Evolutionary conservation across 2,113 vertebrate species (phyloP).

Genomic region (Cheirogaleus medius): DNA sequence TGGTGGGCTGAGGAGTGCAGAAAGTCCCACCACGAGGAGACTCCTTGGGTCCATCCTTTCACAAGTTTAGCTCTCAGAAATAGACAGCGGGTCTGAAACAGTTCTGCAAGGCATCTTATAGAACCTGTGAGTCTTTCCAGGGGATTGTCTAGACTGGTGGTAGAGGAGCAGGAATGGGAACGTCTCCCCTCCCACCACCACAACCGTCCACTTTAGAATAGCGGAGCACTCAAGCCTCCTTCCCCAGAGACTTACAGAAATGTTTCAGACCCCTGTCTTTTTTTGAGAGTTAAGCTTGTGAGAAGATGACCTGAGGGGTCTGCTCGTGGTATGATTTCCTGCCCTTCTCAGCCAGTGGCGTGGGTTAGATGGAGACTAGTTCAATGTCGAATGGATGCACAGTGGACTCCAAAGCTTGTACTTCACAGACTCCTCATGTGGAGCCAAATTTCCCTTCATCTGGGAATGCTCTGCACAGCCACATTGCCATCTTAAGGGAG

Average conservation of each 20-base stretch:
- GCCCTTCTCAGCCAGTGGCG: neutral
- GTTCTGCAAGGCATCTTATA: neutral
- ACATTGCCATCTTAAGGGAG: neutral
- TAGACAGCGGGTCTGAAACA: no score
- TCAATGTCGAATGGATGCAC: fast-evolving
- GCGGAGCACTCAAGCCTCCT: neutral
- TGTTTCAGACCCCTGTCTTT: neutral
- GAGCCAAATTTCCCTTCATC: neutral
- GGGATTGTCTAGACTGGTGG: no score
- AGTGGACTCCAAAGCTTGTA: no score
- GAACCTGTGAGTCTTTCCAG: neutral
- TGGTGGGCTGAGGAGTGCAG: neutral
- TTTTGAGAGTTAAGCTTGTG: neutral
- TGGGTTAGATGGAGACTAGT: neutral
- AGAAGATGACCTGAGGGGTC: neutral
- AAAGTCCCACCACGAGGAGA: neutral
- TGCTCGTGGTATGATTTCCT: neutral
- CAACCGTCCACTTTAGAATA: neutral
- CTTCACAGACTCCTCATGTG: neutral
- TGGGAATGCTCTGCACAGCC: neutral
- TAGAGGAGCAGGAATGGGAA: neutral
- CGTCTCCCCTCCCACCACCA: neutral
- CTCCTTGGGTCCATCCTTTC: neutral
- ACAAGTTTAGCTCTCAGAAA: neutral
- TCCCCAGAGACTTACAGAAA: neutral